These are phyloP conservation scores for Piaya cayana DNA, from an alignment of 2,113 vertebrate species.

Conservation along the genomic window DNA sequence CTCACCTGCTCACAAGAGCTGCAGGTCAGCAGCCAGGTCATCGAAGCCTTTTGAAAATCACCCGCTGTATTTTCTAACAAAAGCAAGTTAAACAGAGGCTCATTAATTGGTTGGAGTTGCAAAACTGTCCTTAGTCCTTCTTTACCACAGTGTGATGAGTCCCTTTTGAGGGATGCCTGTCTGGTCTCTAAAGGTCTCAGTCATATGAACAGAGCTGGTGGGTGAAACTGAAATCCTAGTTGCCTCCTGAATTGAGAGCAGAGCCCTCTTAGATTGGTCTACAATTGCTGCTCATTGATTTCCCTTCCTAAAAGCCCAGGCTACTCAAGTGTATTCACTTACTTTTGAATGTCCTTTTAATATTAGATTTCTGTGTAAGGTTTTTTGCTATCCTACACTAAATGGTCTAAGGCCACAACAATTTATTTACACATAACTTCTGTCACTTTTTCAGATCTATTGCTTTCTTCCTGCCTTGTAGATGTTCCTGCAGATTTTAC, in stretches of 20 bases:
- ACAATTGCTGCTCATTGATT: not conserved
- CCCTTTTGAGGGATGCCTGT: not conserved
- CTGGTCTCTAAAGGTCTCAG: not conserved
- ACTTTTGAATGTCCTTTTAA: not conserved
- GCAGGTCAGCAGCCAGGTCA: fast-evolving
- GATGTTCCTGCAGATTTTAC: not conserved
- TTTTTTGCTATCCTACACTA: not conserved
- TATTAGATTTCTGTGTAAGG: not conserved
- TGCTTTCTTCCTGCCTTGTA: not conserved
- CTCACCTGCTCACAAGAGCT: fast-evolving
- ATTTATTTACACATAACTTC: not conserved
- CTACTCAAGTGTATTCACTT: not conserved
- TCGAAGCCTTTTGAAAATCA: not conserved
- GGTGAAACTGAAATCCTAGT: not conserved
- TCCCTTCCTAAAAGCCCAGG: not conserved
- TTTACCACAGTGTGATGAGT: not conserved
- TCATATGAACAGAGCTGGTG: not conserved
- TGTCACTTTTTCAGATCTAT: not conserved
- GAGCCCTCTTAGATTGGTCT: not conserved
- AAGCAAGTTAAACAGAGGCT: not conserved
- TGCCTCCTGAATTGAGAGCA: not conserved
- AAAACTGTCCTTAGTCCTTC: not conserved
- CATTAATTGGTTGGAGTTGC: fast-evolving
- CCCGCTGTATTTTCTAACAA: not conserved
- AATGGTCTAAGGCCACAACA: not conserved